phyloP scores from a whole-genome alignment of 2,888 invertebrate genomes.

The Drosophila stalkeri region DNA sequence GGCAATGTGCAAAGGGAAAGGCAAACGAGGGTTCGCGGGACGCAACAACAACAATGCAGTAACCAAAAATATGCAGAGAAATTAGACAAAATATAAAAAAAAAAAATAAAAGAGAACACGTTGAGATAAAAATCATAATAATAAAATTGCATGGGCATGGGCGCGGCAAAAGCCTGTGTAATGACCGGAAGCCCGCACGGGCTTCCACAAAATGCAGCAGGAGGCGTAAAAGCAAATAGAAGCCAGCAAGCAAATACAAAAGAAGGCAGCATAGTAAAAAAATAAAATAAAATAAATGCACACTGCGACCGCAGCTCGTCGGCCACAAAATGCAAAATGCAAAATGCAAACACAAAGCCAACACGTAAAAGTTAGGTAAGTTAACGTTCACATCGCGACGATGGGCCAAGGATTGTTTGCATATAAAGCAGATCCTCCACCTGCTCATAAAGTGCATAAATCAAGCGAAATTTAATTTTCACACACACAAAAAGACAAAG shows the following conservation, averaged over 20 bases:
- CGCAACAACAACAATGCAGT: slow-evolving; percentile 57
- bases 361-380: slow-evolving; percentile 59
- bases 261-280: not conserved
- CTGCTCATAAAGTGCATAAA: slow-evolving; percentile 72
- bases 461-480: slow-evolving; percentile 77
- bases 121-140: slow-evolving; percentile 64
- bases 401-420: slow-evolving; percentile 47
- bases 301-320: slow-evolving; percentile 23
- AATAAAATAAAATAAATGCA: slow-evolving; percentile 24
- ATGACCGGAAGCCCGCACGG: slow-evolving; percentile 68
- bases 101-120: slow-evolving; percentile 43
- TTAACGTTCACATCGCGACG: slow-evolving; percentile 49
- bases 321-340: slow-evolving; percentile 37
- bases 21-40: slow-evolving; percentile 44
- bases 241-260: slow-evolving; percentile 27
- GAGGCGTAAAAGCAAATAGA: slow-evolving; percentile 57
- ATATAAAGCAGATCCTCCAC: slow-evolving; percentile 49
- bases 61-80: slow-evolving; percentile 67
- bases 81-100: slow-evolving; percentile 63
- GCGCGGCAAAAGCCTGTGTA: slow-evolving; percentile 60
- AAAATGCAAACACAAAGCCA: slow-evolving; percentile 57
- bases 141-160: slow-evolving; percentile 61
- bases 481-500: slow-evolving; percentile 39
- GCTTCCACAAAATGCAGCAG: slow-evolving; percentile 59
- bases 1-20: slow-evolving; percentile 50